Evolutionary conservation across 2,113 vertebrate species (phyloP), one percentile per base, ranked within the genome.

Genomic region (Sialia sialis): DNA sequence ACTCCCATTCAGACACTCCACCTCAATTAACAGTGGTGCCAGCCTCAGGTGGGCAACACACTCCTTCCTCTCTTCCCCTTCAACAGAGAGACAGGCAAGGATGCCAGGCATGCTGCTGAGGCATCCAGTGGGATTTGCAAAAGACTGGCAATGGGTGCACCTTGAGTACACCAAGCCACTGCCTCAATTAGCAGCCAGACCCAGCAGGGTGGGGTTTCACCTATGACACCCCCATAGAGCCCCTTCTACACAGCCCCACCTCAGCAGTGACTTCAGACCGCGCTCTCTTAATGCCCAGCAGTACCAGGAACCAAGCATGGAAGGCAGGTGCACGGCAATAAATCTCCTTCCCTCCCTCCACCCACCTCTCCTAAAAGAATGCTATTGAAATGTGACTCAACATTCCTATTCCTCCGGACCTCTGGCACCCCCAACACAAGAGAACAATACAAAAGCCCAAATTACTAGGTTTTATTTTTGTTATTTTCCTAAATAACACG

Each of bases 101-200:
- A 78, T 44, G 8, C 34, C 81, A 87, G 25, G 39, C 2, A 4
- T 3, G 34, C 60, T 89, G 41, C 84, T n/a, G 32, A 60, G 26
- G 7, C n/a, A 62, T 10, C 54, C 72, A 32, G 46, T 2, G 15
- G 64, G 39, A 63, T 32, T 21, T 16, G 30, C 73, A 77, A 69
- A 3, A 6, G 15, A 4, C 17, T 54, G 46, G 43, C 32, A 81
- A 30, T 1, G 5, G 23, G 4, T 4, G 10, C 46, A 36, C 22
- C 18, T 13, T 18, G 32, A 43, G 27, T 6, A 23, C 51, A 49
- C 29, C 13, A 1, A 90, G 38, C 29, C 51, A 11, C 32, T 23
- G 17, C 32, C 19, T 43, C 4, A 0, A 5, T 21, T 1, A 1
- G 0, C 51, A 94, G 68, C 26, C 0, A 4, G 29, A 52, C 23